Percentiles rank a stretch among this genome's conserved stretches.
phyloP scores from a whole-genome alignment of 2,888 invertebrate species.

The Protonemura montana region DNA sequence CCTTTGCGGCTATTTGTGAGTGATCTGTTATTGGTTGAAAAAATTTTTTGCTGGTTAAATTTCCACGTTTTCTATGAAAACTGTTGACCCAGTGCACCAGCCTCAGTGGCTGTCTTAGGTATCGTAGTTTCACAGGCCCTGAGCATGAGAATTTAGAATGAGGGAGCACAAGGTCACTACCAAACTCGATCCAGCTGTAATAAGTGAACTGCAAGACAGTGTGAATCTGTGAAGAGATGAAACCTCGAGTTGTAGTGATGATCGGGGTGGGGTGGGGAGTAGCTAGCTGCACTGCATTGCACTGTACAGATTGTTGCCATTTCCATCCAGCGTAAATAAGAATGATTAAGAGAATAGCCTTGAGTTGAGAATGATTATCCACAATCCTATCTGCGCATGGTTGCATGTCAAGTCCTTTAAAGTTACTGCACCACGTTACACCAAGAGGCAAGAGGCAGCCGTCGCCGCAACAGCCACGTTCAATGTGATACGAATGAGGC shows the following conservation, averaged over 20 bases:
- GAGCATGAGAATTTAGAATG: not conserved
- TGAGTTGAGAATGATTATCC: constrained; percentile 12
- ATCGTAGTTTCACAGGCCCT: no score
- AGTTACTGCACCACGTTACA: not conserved
- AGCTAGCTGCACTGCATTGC: not conserved
- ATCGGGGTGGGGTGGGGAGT: not conserved
- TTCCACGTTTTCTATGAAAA: no score
- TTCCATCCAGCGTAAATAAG: constrained; percentile 7
- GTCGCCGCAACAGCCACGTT: no score
- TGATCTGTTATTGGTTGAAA: no score
- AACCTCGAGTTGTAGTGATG: no score
- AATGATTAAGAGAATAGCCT: constrained; percentile 12
- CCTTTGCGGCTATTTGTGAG: no score
- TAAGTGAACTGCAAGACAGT: not conserved
- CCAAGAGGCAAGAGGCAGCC: not conserved
- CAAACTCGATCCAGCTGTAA: no score
- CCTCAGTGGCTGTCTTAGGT: no score
- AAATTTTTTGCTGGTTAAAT: no score
- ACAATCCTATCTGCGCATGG: constrained; percentile 12
- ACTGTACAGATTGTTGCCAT: not conserved
- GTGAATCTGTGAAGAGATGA: no score
- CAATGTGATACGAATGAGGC: not conserved
- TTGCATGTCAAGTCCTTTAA: not conserved
- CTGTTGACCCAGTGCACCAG: no score
- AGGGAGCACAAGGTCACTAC: not conserved